Base-by-base conservation (phyloP, 2,113 vertebrate genomes). In the Istiophorus platypterus region DNA sequence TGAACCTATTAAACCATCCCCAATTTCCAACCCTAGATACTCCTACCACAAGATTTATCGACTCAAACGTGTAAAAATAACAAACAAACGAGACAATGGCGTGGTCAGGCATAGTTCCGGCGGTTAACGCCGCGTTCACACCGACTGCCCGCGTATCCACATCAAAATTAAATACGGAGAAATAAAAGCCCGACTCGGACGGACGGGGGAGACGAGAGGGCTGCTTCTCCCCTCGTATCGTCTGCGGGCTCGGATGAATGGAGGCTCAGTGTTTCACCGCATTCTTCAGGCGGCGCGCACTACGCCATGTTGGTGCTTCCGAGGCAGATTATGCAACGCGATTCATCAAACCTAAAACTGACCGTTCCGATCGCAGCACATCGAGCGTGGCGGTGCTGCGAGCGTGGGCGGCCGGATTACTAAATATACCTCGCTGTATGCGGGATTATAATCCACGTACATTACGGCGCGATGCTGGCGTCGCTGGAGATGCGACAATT, bases 261-360 rank as follows among this genome's bases (percentile, higher is more conserved):
- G 79, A 67, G 80, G 86, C 87, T 93, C 92, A 91, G 89, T 93
- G 77, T 92, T 93, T 91, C 92, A 93, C 92, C 80, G 93, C 93
- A 94, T 91, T 92, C 93, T 91, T 85, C 72, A 78, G 84, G 91
- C 90, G 74, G 91, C 90, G 88, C 91, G 86, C 92, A 89, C 92
- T 90, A 92, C 92, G 94, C 91, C 92, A 92, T 93, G 92, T 94
- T 92, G 89, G 91, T 93, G 91, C 92, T 94, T 94, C 93, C 85
- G 88, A 93, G 81, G 84, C 77, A 88, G 90, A 94, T 95, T 94
- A 95, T 93, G 92, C 93, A 95, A 95, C 89, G 84, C 86, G 76
- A 89, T 87, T 83, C 86, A 92, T 92, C 82, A 65, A 65, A 65
- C 45, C 63, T 80, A 80, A 86, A 90, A 84, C 79, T 84, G 75